These are phyloP conservation scores for Malaclemys terrapin DNA, from an alignment of 2,113 vertebrate species.

Conservation along the genomic window DNA sequence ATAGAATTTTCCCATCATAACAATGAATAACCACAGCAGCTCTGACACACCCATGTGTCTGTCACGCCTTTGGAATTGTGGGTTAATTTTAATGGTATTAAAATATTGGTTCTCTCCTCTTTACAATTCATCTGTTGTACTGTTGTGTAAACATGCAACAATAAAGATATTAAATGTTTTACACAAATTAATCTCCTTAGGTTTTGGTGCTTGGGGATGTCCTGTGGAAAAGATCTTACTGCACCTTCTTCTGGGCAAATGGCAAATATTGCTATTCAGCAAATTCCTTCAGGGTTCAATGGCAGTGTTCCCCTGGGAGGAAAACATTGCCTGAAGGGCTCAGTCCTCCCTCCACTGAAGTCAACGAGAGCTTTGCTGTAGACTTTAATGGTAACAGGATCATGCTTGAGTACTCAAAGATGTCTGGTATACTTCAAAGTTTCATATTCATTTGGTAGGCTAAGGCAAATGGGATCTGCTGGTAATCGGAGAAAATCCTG, in stretches of 20 bases:
- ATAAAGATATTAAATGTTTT: not conserved
- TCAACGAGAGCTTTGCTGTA: not conserved
- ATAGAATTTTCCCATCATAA: not conserved
- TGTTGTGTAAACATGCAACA: not conserved
- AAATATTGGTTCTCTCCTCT: not conserved
- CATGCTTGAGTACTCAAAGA: not conserved
- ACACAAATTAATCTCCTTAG: not conserved
- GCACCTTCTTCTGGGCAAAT: not conserved
- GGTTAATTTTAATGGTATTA: not conserved
- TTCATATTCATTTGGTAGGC: not conserved
- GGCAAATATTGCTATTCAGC: not conserved
- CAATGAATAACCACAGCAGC: not conserved
- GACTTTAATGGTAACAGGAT: not conserved
- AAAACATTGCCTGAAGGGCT: not conserved
- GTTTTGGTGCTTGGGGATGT: not conserved
- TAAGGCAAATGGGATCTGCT: not conserved
- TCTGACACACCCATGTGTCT: not conserved
- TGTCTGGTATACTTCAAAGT: not conserved
- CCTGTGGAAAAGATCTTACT: not conserved
- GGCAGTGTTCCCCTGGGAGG: not conserved
- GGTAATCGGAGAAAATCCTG: rapidly evolving
- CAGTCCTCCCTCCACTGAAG: not conserved
- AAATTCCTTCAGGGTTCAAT: not conserved
- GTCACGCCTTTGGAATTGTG: not conserved
- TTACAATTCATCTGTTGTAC: not conserved